These are phyloP conservation scores for Turritopsis rubra DNA, from an alignment of 30 jellyfish, hydroid and myxozoan genomes.

Conservation along the genomic window DNA sequence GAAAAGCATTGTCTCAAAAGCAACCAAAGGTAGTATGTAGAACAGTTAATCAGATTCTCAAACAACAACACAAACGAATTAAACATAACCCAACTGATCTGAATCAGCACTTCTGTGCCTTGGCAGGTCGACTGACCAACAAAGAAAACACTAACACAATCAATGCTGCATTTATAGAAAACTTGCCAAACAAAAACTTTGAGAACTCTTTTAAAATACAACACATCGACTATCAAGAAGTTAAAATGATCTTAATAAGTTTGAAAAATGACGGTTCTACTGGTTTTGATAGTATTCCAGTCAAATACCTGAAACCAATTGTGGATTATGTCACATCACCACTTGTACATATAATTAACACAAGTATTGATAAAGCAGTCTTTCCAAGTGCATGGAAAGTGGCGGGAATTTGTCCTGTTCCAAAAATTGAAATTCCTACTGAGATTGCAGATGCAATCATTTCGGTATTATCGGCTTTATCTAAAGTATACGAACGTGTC, in stretches of 20 bases:
- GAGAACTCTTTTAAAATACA: neutral
- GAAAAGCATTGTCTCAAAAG: no score
- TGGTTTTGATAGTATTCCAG: neutral
- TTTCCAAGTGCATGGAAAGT: slow-evolving; percentile 8
- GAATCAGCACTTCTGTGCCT: neutral
- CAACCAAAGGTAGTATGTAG: no score
- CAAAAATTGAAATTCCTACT: neutral
- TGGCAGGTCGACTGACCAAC: neutral
- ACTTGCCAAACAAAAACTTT: neutral
- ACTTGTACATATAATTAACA: no score
- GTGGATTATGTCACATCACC: no score
- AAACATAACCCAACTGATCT: slow-evolving; percentile 5
- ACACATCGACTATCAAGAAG: neutral
- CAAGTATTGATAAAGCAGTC: no score
- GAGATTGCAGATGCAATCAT: neutral
- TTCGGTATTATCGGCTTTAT: slow-evolving; percentile 3
- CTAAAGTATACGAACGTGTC: no score
- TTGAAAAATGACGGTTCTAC: slow-evolving; percentile 3
- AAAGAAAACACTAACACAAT: neutral
- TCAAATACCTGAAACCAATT: no score
- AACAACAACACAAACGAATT: neutral
- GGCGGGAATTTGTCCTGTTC: slow-evolving; percentile 9
- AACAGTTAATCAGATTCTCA: no score
- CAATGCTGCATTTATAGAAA: neutral
- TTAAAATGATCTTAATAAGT: neutral